Conservation (phyloP, 92 coral and sea anemone genomes). For the Actinernus sp. region DNA sequence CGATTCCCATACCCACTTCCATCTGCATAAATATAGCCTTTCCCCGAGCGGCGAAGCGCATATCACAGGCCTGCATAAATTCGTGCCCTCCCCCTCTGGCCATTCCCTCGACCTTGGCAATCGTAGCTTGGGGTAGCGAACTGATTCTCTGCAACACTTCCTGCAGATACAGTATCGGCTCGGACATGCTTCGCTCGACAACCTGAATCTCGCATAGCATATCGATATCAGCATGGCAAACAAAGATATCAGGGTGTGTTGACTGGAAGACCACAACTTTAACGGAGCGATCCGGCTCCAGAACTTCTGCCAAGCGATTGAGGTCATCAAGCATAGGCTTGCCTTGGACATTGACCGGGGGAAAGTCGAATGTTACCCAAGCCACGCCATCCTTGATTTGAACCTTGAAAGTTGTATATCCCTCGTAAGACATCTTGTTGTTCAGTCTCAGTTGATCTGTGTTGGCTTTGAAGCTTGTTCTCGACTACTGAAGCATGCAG, state of each 20-base stretch:
- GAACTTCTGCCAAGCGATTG: slow-evolving; percentile 73
- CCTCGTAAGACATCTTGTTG: slow-evolving; percentile 78
- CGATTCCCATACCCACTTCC: slow-evolving; percentile 97
- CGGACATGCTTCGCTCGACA: slow-evolving; percentile 60
- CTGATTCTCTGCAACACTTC: slow-evolving; percentile 80
- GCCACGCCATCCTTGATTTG: slow-evolving; percentile 84
- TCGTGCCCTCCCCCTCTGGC: slow-evolving; percentile 94
- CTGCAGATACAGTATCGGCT: slow-evolving; percentile 79
- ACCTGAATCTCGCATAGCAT: slow-evolving; percentile 89
- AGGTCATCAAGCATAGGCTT: slow-evolving; percentile 88
- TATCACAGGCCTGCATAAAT: slow-evolving; percentile 91
- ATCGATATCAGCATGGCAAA: slow-evolving; percentile 91
- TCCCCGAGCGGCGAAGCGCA: slow-evolving; percentile 95
- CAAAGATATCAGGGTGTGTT: slow-evolving; percentile 84
- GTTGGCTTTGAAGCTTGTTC: too few species aligned
- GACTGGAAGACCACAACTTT: slow-evolving; percentile 91
- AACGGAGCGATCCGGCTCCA: slow-evolving; percentile 81
- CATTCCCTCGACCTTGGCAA: slow-evolving; percentile 94
- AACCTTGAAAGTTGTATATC: slow-evolving; percentile 76
- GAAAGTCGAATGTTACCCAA: slow-evolving; percentile 91
- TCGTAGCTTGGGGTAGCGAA: slow-evolving; percentile 86
- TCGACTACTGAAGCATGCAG: too few species aligned
- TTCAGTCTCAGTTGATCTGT: too few species aligned
- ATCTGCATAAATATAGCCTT: slow-evolving; percentile 95
- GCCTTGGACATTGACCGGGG: slow-evolving; percentile 93